These are phyloP conservation scores for Leptinotarsa undecemlineata DNA, from an alignment of 1,140 invertebrate species.

Conservation along the genomic window DNA sequence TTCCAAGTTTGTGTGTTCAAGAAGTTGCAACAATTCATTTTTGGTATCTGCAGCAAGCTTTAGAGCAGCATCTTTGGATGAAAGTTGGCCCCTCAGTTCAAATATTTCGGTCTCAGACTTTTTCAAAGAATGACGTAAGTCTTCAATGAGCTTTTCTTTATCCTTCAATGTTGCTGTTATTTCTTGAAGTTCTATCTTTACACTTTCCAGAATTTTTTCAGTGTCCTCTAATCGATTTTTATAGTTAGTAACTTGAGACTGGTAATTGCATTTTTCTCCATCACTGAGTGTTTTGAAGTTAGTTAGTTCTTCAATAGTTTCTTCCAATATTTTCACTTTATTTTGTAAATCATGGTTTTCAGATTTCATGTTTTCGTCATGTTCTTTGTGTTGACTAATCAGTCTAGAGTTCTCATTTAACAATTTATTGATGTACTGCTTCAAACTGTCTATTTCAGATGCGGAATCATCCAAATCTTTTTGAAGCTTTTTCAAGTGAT, in stretches of 20 bases:
- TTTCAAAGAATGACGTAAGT: background rate
- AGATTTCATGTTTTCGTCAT: constrained; percentile 30
- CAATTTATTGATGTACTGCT: constrained; percentile 9
- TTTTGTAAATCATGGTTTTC: constrained; percentile 31
- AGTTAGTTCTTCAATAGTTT: constrained; percentile 31
- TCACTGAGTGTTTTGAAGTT: constrained; percentile 30
- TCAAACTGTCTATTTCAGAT: constrained; percentile 30
- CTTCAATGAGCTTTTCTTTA: constrained; percentile 4
- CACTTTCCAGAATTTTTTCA: constrained; percentile 11
- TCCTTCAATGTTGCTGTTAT: constrained; percentile 3
- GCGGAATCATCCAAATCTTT: constrained; percentile 21
- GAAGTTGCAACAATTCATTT: constrained; percentile 22
- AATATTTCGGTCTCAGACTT: background rate
- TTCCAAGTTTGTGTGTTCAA: constrained; percentile 31
- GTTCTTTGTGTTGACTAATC: constrained; percentile 16
- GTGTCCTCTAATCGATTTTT: constrained; percentile 15
- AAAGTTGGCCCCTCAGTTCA: background rate
- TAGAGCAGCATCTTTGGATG: constrained; percentile 27
- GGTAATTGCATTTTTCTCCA: constrained; percentile 34
- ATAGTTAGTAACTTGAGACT: constrained; percentile 28
- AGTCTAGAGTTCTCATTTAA: constrained; percentile 22
- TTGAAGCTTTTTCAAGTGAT: constrained; percentile 26
- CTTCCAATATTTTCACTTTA: constrained; percentile 33
- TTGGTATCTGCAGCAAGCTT: constrained; percentile 22
- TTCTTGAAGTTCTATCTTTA: constrained; percentile 15